Evolutionary conservation across 2,113 vertebrate genomes (phyloP).

Genomic region (Apodemus speciosus): DNA sequence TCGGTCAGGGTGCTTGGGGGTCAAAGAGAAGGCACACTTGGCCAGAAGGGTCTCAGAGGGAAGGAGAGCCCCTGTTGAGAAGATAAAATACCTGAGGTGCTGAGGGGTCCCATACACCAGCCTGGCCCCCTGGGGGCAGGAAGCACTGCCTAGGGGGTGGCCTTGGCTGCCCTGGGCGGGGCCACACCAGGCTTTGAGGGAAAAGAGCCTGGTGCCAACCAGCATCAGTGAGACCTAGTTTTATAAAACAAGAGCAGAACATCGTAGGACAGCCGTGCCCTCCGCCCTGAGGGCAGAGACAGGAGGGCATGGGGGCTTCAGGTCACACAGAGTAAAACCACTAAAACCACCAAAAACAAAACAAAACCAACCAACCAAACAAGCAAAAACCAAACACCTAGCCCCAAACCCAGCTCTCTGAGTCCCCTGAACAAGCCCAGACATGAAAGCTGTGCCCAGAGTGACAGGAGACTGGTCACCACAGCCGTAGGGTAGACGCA

Average conservation of each 20-base stretch:
- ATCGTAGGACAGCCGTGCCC: not conserved
- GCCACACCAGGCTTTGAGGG: not conserved
- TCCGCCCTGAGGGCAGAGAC: not conserved
- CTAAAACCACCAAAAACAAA: not conserved
- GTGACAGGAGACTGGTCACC: not conserved
- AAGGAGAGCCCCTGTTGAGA: not conserved
- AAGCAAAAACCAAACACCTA: too few relatives aligned
- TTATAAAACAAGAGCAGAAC: not conserved
- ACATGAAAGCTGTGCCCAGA: not conserved
- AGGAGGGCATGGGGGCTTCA: not conserved
- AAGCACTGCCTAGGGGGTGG: not conserved
- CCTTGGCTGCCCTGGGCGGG: too few relatives aligned
- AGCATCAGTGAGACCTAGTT: not conserved
- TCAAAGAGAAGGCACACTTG: not conserved
- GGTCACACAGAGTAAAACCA: not conserved
- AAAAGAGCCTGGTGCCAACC: not conserved
- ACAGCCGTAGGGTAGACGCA: not conserved
- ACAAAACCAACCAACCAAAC: too few relatives aligned
- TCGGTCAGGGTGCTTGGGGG: not conserved
- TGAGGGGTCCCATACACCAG: not conserved
- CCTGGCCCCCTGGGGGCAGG: not conserved
- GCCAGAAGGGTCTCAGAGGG: not conserved
- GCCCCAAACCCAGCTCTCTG: not conserved
- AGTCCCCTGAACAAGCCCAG: not conserved
- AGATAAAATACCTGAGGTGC: constrained; percentile 20